Evolutionary conservation across 2,113 vertebrate genomes (phyloP).

Genomic region (Hypomesus transpacificus): DNA sequence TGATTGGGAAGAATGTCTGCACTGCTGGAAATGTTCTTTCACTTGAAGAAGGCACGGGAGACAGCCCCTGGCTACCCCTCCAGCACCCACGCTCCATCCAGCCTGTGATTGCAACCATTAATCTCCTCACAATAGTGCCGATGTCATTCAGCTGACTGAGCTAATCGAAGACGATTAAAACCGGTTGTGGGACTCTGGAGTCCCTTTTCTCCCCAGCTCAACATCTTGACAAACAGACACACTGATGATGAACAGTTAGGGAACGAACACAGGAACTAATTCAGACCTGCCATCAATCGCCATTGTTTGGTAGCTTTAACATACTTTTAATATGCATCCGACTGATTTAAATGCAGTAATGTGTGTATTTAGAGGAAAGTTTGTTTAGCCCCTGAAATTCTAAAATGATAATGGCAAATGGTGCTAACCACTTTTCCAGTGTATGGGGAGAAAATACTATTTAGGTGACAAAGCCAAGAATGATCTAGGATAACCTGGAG

Average conservation of each 20-base stretch:
- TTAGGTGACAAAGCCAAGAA: no score
- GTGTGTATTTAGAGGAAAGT: no score
- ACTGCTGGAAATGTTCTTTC: slow-evolving; percentile 3
- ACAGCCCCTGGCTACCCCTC: not conserved
- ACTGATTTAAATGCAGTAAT: not conserved
- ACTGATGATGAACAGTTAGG: no score
- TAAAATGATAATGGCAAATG: no score
- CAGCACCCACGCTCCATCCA: slow-evolving; percentile 9
- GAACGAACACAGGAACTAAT: no score
- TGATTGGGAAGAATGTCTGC: slow-evolving; percentile 33
- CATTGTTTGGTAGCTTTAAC: no score
- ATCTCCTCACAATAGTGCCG: slow-evolving; percentile 6
- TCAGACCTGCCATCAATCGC: no score
- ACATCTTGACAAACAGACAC: not conserved
- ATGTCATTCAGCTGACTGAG: slow-evolving; percentile 15
- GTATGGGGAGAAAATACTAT: no score
- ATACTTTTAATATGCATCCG: no score
- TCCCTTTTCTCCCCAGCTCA: slow-evolving; percentile 2
- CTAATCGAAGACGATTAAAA: slow-evolving; percentile 36
- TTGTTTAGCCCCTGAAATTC: no score
- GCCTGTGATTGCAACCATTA: slow-evolving; percentile 4
- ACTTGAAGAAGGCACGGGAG: not conserved
- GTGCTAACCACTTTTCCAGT: no score
- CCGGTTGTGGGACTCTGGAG: slow-evolving; percentile 16
- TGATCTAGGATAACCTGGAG: no score